Evolutionary conservation across 2,888 invertebrate species (phyloP).

Genomic region (Drosophila birchii): DNA sequence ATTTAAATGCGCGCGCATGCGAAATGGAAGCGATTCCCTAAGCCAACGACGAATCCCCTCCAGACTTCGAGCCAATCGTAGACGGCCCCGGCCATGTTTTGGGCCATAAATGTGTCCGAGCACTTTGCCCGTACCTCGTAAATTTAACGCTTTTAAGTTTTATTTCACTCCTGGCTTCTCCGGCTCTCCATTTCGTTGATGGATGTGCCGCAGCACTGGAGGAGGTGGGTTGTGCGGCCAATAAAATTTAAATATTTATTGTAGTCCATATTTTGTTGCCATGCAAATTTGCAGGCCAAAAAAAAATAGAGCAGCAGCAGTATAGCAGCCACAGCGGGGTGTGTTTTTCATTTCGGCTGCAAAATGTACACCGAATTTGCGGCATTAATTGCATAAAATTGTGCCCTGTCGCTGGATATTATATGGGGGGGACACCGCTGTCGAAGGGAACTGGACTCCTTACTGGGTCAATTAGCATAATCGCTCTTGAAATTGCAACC

Average conservation of each 20-base stretch:
- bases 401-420: conserved; percentile 39
- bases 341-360: conserved; percentile 37
- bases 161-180: conserved; percentile 18
- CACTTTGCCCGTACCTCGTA: conserved; percentile 61
- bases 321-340: conserved; percentile 11
- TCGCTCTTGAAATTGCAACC: conserved; percentile 77
- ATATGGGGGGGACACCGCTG: neutral
- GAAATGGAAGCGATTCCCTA: conserved; percentile 61
- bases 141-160: conserved; percentile 77
- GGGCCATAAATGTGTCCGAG: conserved; percentile 60
- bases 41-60: conserved; percentile 6
- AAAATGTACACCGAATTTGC: conserved; percentile 58
- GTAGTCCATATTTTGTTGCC: conserved; percentile 65
- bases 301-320: conserved; percentile 16
- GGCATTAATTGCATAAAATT: conserved; percentile 59
- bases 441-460: conserved; percentile 30
- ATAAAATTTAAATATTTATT: conserved; percentile 75
- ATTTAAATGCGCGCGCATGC: conserved; percentile 82
- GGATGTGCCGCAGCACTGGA: conserved; percentile 8
- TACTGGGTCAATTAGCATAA: conserved; percentile 80
- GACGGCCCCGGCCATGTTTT: conserved; percentile 42
- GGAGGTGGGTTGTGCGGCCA: conserved; percentile 5
- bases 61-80: conserved; percentile 35
- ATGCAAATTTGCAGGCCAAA: conserved; percentile 69
- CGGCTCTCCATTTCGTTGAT: conserved; percentile 24